Conservation (phyloP, 2,113 vertebrate species). For the Perccottus glenii region DNA sequence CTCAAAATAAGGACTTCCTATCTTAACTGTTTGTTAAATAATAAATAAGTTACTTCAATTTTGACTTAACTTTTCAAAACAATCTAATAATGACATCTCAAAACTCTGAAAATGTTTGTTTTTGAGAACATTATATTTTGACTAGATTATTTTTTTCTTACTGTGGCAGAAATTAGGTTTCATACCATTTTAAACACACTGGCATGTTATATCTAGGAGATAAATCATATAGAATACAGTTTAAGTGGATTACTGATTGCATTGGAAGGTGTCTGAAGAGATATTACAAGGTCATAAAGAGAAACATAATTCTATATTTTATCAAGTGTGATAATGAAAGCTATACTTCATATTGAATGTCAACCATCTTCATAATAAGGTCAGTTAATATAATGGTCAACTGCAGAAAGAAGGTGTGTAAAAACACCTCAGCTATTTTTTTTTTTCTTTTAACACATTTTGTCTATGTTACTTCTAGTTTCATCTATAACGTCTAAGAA, state of each 20-base stretch:
- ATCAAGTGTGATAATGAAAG: not conserved
- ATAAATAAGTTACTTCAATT: too few relatives aligned
- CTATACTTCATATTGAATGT: not conserved
- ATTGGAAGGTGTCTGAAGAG: not conserved
- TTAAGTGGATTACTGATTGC: not conserved
- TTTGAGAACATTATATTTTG: too few relatives aligned
- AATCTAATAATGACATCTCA: too few relatives aligned
- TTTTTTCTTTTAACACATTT: constrained; percentile 7
- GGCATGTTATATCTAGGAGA: not conserved
- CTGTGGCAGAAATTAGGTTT: too few relatives aligned
- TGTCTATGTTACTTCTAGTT: constrained; percentile 13
- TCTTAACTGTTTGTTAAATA: too few relatives aligned
- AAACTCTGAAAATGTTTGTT: too few relatives aligned
- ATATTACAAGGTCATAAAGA: not conserved
- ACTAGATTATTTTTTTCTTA: too few relatives aligned
- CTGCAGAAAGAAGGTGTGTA: constrained; percentile 4
- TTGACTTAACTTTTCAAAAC: too few relatives aligned
- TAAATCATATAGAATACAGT: not conserved
- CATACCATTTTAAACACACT: not conserved
- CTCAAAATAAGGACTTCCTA: too few relatives aligned
- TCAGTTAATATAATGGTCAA: not conserved
- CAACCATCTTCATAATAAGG: not conserved
- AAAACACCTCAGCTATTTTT: constrained; percentile 21
- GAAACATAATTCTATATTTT: not conserved
- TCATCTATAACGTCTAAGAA: constrained; percentile 16